Base-by-base conservation (phyloP, 2,113 vertebrate genomes). In the Periophthalmus modestus region DNA sequence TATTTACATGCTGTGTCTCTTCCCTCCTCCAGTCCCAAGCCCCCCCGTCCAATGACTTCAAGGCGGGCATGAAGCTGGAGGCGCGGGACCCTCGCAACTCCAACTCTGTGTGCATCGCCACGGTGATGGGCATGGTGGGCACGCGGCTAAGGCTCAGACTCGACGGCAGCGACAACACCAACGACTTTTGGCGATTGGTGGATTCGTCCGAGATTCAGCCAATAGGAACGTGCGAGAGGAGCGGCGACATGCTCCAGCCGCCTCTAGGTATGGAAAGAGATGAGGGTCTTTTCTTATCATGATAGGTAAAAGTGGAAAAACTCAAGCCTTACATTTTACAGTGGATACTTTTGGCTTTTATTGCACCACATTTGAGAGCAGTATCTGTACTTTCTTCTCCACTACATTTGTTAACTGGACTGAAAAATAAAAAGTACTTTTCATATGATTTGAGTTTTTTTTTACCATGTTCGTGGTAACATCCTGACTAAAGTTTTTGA, bases 51-150 rank as follows among this genome's bases (percentile, higher is more conserved):
- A 99, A 98, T 0, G 96, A 99, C 86, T 99, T 98, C 87, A 96
- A 97, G 91, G 92, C 96, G 48, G 96, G 96, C 0, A 99, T 99
- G 98, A 99, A 99, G 74, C 90, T 99, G 78, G 97, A 99, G 90
- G 96, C 96, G 1, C 94, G 72, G 0, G 97, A 99, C 79, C 97
- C 97, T 80, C 96, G 97, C 72, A 98, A 97, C 69, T 89, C 94
- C 7, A 95, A 95, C 88, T 98, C 97, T 0, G 91, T 98, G 80
- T 98, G 97, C 86, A 96, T 99, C 47, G 97, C 97, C 21, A 98
- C 97, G 0, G 95, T 99, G 19, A 94, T 98, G 90, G 96, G 95
- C 79, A 94, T 95, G 91, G 95, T 94, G 68, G 97, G 97, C 15
- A 95, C 94, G 68, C 95, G 97, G 54, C 91, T 99, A 1, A 93